Evolutionary conservation across 2,113 vertebrate species (phyloP), one percentile per base, ranked within the genome.

Genomic region (Poeciliopsis prolifica): DNA sequence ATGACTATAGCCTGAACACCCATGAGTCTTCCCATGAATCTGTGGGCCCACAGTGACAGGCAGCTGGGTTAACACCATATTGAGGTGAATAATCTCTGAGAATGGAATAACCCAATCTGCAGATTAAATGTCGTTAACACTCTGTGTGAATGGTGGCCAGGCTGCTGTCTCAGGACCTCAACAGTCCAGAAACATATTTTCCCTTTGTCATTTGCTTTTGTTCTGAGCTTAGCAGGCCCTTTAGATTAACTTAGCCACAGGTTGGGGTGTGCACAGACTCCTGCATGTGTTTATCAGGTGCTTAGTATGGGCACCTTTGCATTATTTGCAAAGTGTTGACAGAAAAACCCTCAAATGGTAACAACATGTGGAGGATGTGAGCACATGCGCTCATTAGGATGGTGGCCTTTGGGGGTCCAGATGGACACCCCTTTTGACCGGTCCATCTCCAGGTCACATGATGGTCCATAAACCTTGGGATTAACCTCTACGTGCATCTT

Each of bases 381-480:
- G 71, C 63, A 51, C 64, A 13, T 58, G 26, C 62, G 26, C 8
- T 66, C 35, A 72, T 65, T 80, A 81, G 79, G 44, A 68, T 80
- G 70, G 79, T 80, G 78, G 74, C 80, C 80, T 79, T 79, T 70
- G 51, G 84, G 85, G 84, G 86, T 74, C 89, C 94, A 95, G 93
- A 94, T 94, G 93, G 93, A 93, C 84, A 68, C 84, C 89, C 86
- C 80, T 87, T 89, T 90, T 89, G 88, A 68, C 51, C 81, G 28
- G 85, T 87, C 92, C 93, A 93, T 94, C 92, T 94, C 92, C 82
- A 89, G 88, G 92, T 93, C 89, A 91, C 86, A 69, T 92, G 90
- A 90, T 74, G 80, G 85, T 88, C 89, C 68, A 73, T 94, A 95
- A 94, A 90, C 89, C 88, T 85, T 11, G 5, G 89, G 91, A 94